These are phyloP conservation scores for Caenorhabditis zanzibari DNA, from an alignment of 2,888 invertebrate genomes.

Conservation along the genomic window DNA sequence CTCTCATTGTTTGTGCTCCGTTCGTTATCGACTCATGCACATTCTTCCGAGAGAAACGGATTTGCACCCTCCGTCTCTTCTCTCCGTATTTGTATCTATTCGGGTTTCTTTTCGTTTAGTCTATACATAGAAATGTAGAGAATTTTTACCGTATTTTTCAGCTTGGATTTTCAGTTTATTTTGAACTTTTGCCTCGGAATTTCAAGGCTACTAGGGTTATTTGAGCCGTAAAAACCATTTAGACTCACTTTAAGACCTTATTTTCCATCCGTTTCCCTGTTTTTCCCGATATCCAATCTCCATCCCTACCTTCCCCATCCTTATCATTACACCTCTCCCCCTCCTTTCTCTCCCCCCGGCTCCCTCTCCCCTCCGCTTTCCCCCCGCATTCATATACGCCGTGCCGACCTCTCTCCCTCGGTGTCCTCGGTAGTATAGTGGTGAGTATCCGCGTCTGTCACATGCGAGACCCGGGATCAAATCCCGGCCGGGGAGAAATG, in stretches of 20 bases:
- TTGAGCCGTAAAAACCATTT: too few relatives aligned
- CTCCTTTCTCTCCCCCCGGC: too few relatives aligned
- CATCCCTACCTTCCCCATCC: too few relatives aligned
- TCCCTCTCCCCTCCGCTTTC: background rate
- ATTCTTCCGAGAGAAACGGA: background rate
- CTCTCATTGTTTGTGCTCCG: conserved; percentile 50
- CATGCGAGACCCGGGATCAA: conserved; percentile 74
- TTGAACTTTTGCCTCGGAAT: too few relatives aligned
- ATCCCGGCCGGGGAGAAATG: conserved; percentile 68
- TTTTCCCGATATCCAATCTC: too few relatives aligned
- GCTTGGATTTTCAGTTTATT: too few relatives aligned
- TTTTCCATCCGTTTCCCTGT: too few relatives aligned
- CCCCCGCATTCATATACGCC: conserved; percentile 14
- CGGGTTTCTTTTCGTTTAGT: background rate
- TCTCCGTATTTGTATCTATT: background rate
- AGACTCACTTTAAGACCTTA: too few relatives aligned
- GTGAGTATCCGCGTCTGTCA: conserved; percentile 76
- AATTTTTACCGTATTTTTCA: too few relatives aligned
- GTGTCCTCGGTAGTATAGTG: conserved; percentile 72
- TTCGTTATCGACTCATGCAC: conserved; percentile 43
- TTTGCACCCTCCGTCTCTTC: background rate
- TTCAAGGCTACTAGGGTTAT: too few relatives aligned
- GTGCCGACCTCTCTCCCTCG: background rate
- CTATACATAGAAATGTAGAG: too few relatives aligned
- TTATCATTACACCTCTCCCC: too few relatives aligned